Conservation (phyloP, 2,888 invertebrate genomes). For the Phyllotreta striolata region DNA sequence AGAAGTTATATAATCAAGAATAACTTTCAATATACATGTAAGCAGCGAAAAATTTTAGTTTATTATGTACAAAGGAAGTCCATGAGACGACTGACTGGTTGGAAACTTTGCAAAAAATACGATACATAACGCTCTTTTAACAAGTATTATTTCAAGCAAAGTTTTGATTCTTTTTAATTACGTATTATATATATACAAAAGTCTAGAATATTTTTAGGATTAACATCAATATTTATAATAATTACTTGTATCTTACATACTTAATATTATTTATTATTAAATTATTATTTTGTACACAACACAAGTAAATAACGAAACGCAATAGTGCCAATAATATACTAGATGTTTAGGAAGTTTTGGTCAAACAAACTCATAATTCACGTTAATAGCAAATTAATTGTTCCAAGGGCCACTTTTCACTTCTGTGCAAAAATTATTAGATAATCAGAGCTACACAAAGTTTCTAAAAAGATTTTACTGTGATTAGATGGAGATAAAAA, state of each 20-base stretch:
- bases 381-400: too few relatives aligned
- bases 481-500: too few relatives aligned
- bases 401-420: too few relatives aligned
- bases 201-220: slow-evolving; percentile 40
- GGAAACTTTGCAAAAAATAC: slow-evolving; percentile 43
- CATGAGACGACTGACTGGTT: slow-evolving; percentile 39
- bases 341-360: slow-evolving; percentile 33
- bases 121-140: slow-evolving; percentile 26
- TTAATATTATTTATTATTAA: slow-evolving; percentile 26
- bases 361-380: slow-evolving; percentile 13
- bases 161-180: slow-evolving; percentile 25
- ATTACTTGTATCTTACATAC: slow-evolving; percentile 52
- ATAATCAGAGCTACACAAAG: too few relatives aligned
- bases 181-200: slow-evolving; percentile 44
- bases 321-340: slow-evolving; percentile 48
- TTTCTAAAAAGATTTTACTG: too few relatives aligned
- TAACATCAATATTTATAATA: slow-evolving; percentile 51
- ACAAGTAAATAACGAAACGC: slow-evolving; percentile 39
- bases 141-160: slow-evolving; percentile 40
- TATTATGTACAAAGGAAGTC: slow-evolving; percentile 43
- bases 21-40: slow-evolving; percentile 27
- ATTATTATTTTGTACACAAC: slow-evolving; percentile 52
- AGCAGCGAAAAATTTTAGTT: slow-evolving; percentile 39
- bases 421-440: too few relatives aligned
- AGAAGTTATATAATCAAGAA: slow-evolving; percentile 16